These are phyloP conservation scores for Andrena marginata DNA, from an alignment of 2,888 invertebrate genomes.

Conservation along the genomic window DNA sequence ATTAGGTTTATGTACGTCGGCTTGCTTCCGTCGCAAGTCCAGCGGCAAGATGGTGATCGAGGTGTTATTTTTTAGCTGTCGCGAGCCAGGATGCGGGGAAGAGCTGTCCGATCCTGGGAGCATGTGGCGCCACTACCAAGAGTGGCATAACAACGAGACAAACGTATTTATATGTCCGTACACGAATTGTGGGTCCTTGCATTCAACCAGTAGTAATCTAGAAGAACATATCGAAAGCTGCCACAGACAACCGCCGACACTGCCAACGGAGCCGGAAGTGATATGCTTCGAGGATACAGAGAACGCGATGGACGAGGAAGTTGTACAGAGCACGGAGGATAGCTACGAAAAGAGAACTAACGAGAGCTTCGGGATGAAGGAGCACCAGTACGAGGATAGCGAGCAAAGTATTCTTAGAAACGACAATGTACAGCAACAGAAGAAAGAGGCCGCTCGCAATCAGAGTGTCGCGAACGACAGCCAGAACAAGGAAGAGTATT, in stretches of 20 bases:
- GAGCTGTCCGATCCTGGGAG: conserved; percentile 83
- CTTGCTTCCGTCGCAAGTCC: neutral
- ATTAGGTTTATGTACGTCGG: conserved; percentile 82
- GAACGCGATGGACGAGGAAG: conserved; percentile 77
- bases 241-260: conserved; percentile 80
- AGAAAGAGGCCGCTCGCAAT: conserved; percentile 67
- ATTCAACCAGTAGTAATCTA: conserved; percentile 79
- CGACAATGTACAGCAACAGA: conserved; percentile 64
- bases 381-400: conserved; percentile 41
- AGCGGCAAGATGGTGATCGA: neutral
- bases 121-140: conserved; percentile 84
- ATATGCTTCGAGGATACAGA: conserved; percentile 81
- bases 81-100: conserved; percentile 83
- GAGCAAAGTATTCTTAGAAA: conserved; percentile 60
- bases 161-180: conserved; percentile 83
- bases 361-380: conserved; percentile 33
- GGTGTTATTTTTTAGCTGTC: conserved; percentile 73
- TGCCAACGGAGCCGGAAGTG: conserved; percentile 83
- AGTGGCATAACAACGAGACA: conserved; percentile 83
- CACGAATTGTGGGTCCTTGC: conserved; percentile 81
- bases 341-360: conserved; percentile 60
- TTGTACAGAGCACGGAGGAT: conserved; percentile 69
- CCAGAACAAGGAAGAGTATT: conserved; percentile 66
- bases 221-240: conserved; percentile 83
- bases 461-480: conserved; percentile 57